Evolutionary conservation across 2,113 vertebrate species (phyloP).

Genomic region (Oncorhynchus tshawytscha): DNA sequence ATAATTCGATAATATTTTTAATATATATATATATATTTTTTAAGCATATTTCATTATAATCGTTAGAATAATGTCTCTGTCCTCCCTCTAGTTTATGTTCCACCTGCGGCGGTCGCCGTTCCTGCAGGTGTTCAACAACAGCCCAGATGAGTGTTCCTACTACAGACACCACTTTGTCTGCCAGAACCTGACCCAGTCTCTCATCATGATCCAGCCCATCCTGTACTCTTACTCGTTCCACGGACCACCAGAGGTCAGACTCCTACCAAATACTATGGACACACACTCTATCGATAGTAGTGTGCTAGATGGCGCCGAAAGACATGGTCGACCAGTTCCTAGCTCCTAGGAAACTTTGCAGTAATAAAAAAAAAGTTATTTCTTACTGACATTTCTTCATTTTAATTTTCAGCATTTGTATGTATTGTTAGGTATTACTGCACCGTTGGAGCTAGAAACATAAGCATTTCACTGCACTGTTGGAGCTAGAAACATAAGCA

Average conservation of each 20-base stretch:
- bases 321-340: too few species aligned
- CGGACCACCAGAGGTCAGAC: conserved; percentile 91
- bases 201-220: conserved; percentile 97
- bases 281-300: not conserved
- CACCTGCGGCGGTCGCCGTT: conserved; percentile 94
- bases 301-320: too few species aligned
- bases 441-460: too few species aligned
- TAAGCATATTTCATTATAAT: not conserved
- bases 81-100: conserved; percentile 90
- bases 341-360: too few species aligned
- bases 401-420: too few species aligned
- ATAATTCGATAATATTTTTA: too few species aligned
- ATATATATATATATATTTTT: too few species aligned
- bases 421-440: too few species aligned
- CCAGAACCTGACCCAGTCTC: conserved; percentile 95
- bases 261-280: not conserved
- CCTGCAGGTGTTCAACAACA: conserved; percentile 98
- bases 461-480: too few species aligned
- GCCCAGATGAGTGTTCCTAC: conserved; percentile 94
- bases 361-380: too few species aligned
- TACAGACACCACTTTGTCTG: conserved; percentile 94
- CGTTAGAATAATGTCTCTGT: not conserved
- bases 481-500: too few species aligned
- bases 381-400: too few species aligned
- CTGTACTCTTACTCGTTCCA: conserved; percentile 97